Base-by-base conservation (phyloP, 1,140 invertebrate genomes). In the Drosophila setifemur region DNA sequence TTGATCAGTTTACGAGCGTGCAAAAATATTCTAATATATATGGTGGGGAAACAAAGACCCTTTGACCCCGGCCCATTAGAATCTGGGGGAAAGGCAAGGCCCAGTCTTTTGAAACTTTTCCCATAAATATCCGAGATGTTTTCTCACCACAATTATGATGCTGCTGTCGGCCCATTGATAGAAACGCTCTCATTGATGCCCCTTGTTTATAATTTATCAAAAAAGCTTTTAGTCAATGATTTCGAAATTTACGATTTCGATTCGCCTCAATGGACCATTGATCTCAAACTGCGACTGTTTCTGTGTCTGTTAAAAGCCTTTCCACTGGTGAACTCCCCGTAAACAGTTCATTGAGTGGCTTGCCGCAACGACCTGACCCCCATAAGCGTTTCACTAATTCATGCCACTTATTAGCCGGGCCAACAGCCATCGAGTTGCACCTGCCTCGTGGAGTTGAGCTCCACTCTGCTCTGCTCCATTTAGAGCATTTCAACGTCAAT, bases 161-260 rank as follows among this genome's bases (percentile, higher is more conserved):
- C 55, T 28, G 31, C 33, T 58, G 23, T 14, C 37, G 54, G 11
- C 79, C n/a, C 79, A 83, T 83, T 83, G 70, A 83, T 85, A 71
- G 74, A 63, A 66, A 54, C 49, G 54, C 50, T 63, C 43, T 71
- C 60, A 79, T 75, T 76, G 73, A 77, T 52, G 66, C 25, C 39
- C 23, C 48, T 70, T 47, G 40, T 64, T 75, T 64, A 69, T 81
- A 81, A 85, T 85, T 86, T 85, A 86, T 86, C 76, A 85, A 85
- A 85, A 85, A 85, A 86, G 81, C 81, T 85, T 85, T 85, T 86
- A 85, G 81, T 85, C 81, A 85, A 85, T 85, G 81, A 86, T 86
- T 85, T 85, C 67, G 50, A 86, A n/a, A 85, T 86, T 85, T 86
- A 85, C 75, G 75, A 81, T 85, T 86, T 71, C 69, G 57, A 54